Evolutionary conservation across 2,113 vertebrate genomes (phyloP), one percentile per base, ranked within the genome.

Genomic region (Lophochroa leadbeateri): DNA sequence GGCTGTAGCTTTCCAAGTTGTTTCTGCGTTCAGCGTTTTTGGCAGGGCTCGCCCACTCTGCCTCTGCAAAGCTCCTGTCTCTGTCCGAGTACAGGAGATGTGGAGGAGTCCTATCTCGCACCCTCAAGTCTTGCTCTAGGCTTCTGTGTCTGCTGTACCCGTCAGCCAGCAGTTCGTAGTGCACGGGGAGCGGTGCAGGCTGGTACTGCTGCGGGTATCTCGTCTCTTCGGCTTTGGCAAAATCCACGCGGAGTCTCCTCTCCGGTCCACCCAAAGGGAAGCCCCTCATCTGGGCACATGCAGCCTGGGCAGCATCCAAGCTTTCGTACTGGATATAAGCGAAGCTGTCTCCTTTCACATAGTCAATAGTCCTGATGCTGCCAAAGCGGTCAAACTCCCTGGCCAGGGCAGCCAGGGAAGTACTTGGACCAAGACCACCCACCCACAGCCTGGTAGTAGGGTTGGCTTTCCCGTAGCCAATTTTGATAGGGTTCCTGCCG

Each of bases 281-380:
- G 21, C 99, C 99, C 82, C 99, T 98, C 99, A 99, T 99, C 95
- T 99, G 99, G 1, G 98, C 98, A 11, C 99, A 99, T 89, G 99
- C 99, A 0, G 99, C 99, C 96, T 99, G 99, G 2, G 99, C 98
- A 2, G 99, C 99, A 1, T 99, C 99, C 97, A 99, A 47, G 82
- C 99, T 99, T 37, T 99, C 99, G 0, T 99, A 99, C 96, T 99
- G 99, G 71, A 99, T 99, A 58, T 99, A 99, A 4, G 99, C 99
- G 55, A 99, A 99, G 78, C 98, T 99, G 97, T 99, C 99, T 6
- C 99, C 99, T 92, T 99, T 99, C 47, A 99, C 99, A 2, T 99
- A 99, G 97, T 99, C 99, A 41, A 99, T 99, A 72, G 99, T 99
- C 84, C 99, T 97, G 44, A 99, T 99, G 95, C 99, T 99, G 10